phyloP scores from a whole-genome alignment of 2,888 invertebrate genomes.

The Pogonocherus hispidulus region DNA sequence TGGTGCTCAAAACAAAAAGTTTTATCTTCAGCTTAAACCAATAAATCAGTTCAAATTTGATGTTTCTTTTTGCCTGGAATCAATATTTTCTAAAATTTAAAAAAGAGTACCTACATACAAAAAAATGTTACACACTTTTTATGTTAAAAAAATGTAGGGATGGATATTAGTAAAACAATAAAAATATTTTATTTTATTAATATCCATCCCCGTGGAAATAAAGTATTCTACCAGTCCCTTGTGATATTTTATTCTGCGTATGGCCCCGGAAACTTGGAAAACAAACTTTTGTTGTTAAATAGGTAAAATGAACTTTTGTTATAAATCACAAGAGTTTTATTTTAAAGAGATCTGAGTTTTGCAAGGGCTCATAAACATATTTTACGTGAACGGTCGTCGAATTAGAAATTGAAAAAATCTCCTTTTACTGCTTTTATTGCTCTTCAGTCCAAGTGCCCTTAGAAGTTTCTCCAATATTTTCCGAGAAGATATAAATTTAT shows the following conservation, averaged over 20 bases:
- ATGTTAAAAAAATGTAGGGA: too few species aligned
- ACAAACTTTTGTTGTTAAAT: slow-evolving; percentile 31
- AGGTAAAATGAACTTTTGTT: slow-evolving; percentile 32
- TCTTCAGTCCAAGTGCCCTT: slow-evolving; percentile 26
- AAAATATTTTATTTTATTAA: background rate
- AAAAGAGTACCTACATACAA: too few species aligned
- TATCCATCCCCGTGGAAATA: background rate
- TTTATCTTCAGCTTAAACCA: too few species aligned
- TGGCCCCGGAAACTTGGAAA: slow-evolving; percentile 2
- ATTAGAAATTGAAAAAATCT: slow-evolving; percentile 27
- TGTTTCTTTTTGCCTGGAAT: too few species aligned
- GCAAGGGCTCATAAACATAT: slow-evolving; percentile 16
- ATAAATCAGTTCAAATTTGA: too few species aligned
- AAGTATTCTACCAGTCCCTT: slow-evolving; percentile 15
- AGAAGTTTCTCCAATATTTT: slow-evolving; percentile 7
- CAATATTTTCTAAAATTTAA: too few species aligned
- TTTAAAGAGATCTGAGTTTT: slow-evolving; percentile 21
- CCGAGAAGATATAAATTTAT: slow-evolving; percentile 3
- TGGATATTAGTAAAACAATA: too few species aligned
- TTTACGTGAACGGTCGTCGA: slow-evolving; percentile 22
- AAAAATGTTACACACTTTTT: too few species aligned
- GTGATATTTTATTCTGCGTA: slow-evolving; percentile 27
- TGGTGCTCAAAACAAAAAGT: too few species aligned
- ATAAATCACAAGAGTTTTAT: slow-evolving; percentile 31
- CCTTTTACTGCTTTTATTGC: slow-evolving; percentile 13